phyloP scores from a whole-genome alignment of 2,113 vertebrate species.

The Benitochromis conjunctus region DNA sequence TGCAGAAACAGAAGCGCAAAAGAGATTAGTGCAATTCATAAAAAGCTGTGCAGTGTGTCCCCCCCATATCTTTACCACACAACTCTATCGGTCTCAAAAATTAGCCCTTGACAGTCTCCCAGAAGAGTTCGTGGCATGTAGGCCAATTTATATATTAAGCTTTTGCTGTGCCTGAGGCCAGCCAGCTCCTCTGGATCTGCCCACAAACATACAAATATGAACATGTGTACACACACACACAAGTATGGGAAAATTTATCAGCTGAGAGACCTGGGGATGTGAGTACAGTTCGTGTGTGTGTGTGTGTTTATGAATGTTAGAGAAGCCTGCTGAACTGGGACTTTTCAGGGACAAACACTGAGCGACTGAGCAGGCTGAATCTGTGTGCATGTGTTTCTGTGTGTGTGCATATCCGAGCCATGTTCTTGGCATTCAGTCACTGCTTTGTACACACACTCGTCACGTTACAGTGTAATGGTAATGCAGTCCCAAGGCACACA shows the following conservation, averaged over 20 bases:
- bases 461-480: not conserved
- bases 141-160: constrained; percentile 38
- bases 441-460: not conserved
- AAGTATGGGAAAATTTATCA: not conserved
- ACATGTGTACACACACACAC: not conserved
- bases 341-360: constrained; percentile 11
- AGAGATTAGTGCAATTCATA: not conserved
- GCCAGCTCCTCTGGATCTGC: not conserved
- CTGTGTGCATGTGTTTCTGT: not conserved
- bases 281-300: not conserved
- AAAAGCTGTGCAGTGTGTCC: not conserved
- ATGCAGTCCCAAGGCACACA: not conserved
- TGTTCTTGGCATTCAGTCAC: not conserved
- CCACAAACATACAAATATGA: constrained; percentile 6
- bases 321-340: not conserved
- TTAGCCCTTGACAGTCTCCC: constrained; percentile 24
- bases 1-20: not conserved
- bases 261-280: not conserved
- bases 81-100: constrained; percentile 22
- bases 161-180: constrained; percentile 12
- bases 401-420: not conserved
- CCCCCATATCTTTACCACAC: not conserved
- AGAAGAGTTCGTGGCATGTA: constrained; percentile 34
- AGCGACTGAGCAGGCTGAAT: not conserved
- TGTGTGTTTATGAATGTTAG: not conserved